Evolutionary conservation across 2,888 invertebrate species (phyloP).

Genomic region (Limnephilus auricula): DNA sequence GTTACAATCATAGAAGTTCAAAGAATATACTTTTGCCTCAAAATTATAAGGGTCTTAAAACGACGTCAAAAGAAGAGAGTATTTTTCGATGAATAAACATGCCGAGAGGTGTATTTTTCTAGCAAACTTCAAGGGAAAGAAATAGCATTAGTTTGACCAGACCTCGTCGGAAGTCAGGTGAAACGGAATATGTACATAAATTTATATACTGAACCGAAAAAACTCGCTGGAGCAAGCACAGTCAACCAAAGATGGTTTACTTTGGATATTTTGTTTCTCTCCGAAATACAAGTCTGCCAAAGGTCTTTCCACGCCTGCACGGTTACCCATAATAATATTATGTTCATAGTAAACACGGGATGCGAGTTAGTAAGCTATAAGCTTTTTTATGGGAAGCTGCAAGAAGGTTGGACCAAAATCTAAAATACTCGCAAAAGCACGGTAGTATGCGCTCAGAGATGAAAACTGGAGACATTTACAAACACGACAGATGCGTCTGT

Average conservation of each 20-base stretch:
- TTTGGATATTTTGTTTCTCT: slow-evolving; percentile 32
- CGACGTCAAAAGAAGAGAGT: neutral
- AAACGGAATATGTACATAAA: neutral
- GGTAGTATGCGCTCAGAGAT: slow-evolving; percentile 35
- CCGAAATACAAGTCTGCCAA: slow-evolving; percentile 42
- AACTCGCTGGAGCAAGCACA: neutral
- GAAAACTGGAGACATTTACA: neutral
- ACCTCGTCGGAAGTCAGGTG: neutral
- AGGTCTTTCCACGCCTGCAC: slow-evolving; percentile 48
- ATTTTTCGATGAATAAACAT: neutral
- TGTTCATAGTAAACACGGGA: slow-evolving; percentile 34
- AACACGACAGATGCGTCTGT: neutral
- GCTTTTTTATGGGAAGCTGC: slow-evolving; percentile 14
- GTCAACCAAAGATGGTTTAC: neutral
- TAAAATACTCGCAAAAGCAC: slow-evolving; percentile 55
- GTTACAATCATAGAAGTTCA: neutral
- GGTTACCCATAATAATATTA: slow-evolving; percentile 7
- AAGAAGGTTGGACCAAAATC: slow-evolving; percentile 54
- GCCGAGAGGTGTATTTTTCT: neutral
- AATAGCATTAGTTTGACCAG: neutral
- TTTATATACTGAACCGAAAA: neutral
- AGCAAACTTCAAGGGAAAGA: neutral
- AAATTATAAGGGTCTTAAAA: neutral
- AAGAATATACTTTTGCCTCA: neutral
- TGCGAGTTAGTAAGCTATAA: neutral